Base-by-base conservation (phyloP, 2,113 vertebrate genomes). In the Gymnobelideus leadbeateri region DNA sequence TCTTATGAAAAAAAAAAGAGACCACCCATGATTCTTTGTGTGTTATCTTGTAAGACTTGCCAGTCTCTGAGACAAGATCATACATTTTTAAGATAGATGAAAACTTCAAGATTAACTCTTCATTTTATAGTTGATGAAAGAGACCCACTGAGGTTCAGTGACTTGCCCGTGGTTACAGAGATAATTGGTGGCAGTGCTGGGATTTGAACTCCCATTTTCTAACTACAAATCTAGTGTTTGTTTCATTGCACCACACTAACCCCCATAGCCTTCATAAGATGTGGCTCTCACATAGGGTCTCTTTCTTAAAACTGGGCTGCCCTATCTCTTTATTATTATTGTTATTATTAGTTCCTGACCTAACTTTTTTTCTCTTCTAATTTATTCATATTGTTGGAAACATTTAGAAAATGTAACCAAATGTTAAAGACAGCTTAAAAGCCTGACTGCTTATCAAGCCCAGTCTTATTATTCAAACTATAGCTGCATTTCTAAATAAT, bases 381-480 rank as follows among this genome's bases (percentile, higher is more conserved):
- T 84, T 84, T 84, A 84, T 84, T 84, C 68, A 84, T 84, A 23
- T 84, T 84, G 19, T 84, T 84, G 68, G n/a, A 84, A 43, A 84
- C 37, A 84, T 91, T 2, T 51, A 91, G 54, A 89, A 92, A 95
- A 49, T 93, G 3, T 11, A 91, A 96, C 91, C 43, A 26, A 92
- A 92, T 91, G 51, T 37, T 57, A 46, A 91, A 89, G 6, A 89
- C 52, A 95, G 46, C 84, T 94, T 89, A 89, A n/a, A 53, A 90
- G 47, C 21, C 51, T 16, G 43, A 31, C 11, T 61, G 31, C 84
- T 89, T 57, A n/a, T 10, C 94, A 57, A 92, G 53, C 8, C 50
- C 47, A 47, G 31, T 24, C 54, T 89, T 91, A 51, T 90, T 94
- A 61, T 90, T 91, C 53, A n/a, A 47, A 91, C 90, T 89, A 55